Evolutionary conservation across 2,113 vertebrate genomes (phyloP).

Genomic region (Takifugu bimaculatus): DNA sequence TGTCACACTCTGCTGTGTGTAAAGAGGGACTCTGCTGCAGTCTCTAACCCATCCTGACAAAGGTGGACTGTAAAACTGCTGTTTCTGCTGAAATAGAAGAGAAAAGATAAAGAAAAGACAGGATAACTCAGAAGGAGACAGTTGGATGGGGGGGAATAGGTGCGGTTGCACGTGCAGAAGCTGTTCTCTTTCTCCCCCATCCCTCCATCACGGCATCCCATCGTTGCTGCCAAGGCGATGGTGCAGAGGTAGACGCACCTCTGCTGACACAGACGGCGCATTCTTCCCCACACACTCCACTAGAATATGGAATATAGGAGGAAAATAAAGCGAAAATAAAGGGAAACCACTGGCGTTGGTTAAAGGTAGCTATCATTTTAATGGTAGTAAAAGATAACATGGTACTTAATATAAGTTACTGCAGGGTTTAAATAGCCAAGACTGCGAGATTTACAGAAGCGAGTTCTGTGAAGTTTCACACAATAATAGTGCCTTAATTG

Average conservation of each 20-base stretch:
- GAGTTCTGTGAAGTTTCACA: constrained; percentile 49
- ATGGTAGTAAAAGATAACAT: constrained; percentile 62
- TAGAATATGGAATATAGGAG: constrained; percentile 14
- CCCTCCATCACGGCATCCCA: constrained; percentile 19
- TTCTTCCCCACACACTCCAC: constrained; percentile 16
- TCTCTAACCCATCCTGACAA: constrained; percentile 59
- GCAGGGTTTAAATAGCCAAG: constrained; percentile 58
- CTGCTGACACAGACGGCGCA: constrained; percentile 41
- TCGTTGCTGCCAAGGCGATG: constrained; percentile 33
- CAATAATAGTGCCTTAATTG: constrained; percentile 19
- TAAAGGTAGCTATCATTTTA: constrained; percentile 59
- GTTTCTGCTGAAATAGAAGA: constrained; percentile 52
- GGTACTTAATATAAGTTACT: constrained; percentile 73
- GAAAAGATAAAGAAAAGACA: constrained; percentile 30
- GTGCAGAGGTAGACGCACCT: constrained; percentile 56
- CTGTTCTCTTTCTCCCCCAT: constrained; percentile 1
- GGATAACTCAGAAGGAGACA: constrained; percentile 17
- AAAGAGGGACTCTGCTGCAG: constrained; percentile 18
- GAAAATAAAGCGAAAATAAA: constrained; percentile 24
- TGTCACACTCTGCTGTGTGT: constrained; percentile 9
- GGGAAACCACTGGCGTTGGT: constrained; percentile 30
- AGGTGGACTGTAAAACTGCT: constrained; percentile 51
- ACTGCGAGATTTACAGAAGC: constrained; percentile 48
- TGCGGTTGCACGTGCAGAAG: constrained; percentile 14
- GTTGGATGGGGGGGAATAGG: neutral